A percentile compares a stretch with the other conserved stretches of the same genome.
phyloP scores from a whole-genome alignment of 1,140 invertebrate species.

The Dendroctonus ponderosae region DNA sequence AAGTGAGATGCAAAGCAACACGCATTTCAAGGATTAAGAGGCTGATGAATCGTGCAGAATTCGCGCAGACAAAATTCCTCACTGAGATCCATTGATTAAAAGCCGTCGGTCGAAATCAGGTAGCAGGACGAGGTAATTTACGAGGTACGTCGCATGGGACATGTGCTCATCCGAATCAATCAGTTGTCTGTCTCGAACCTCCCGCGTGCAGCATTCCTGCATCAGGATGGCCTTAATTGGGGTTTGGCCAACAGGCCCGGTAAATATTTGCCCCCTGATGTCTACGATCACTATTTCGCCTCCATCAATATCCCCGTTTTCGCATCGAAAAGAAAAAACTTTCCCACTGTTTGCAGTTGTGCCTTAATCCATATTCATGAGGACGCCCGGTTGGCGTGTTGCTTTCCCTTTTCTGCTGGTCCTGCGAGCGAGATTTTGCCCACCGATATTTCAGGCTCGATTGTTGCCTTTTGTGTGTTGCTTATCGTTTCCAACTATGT shows the following conservation, averaged over 20 bases:
- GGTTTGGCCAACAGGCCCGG: constrained; percentile 34
- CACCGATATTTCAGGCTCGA: constrained; percentile 25
- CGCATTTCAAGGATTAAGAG: too few species aligned
- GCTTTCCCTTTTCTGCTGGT: constrained; percentile 27
- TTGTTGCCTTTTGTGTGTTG: constrained; percentile 22
- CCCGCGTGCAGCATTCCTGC: constrained; percentile 42
- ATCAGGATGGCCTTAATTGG: constrained; percentile 47
- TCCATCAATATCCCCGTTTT: constrained; percentile 10
- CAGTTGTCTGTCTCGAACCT: constrained; percentile 46
- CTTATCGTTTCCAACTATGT: constrained; percentile 28
- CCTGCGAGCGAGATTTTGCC: constrained; percentile 18
- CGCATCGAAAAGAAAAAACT: constrained; percentile 9
- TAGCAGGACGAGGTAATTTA: constrained; percentile 35
- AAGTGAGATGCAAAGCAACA: too few species aligned
- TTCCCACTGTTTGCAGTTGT: constrained; percentile 18
- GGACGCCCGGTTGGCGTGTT: constrained; percentile 21
- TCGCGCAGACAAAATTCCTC: constrained; percentile 24
- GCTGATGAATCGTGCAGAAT: not conserved
- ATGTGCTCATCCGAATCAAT: constrained; percentile 47
- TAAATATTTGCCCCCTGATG: too few species aligned
- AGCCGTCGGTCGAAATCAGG: constrained; percentile 13
- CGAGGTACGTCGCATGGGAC: constrained; percentile 33
- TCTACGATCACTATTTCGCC: not conserved
- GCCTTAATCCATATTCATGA: constrained; percentile 30
- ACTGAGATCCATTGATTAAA: constrained; percentile 26